Evolutionary conservation across 2,113 vertebrate genomes (phyloP).

Genomic region (Notothenia rossii): DNA sequence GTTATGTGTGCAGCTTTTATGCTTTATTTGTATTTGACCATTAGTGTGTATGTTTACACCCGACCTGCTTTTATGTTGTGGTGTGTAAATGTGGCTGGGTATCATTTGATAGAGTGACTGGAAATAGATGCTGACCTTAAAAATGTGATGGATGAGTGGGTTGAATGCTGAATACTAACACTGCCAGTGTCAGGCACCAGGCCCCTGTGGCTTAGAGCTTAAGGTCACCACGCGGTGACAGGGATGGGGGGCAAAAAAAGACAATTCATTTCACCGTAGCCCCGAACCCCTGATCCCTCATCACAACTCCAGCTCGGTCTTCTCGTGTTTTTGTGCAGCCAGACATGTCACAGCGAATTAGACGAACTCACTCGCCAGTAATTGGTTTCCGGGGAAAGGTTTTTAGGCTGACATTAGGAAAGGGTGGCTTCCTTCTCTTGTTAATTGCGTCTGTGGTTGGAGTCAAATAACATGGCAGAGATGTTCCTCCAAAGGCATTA

Average conservation of each 20-base stretch:
- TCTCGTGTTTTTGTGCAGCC: slow-evolving; percentile 57
- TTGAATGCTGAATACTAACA: slow-evolving; percentile 77
- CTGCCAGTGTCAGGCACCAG: slow-evolving; percentile 26
- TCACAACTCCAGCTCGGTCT: slow-evolving; percentile 62
- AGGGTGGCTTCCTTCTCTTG: slow-evolving; percentile 67
- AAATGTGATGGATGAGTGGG: slow-evolving; percentile 81
- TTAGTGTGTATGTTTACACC: not conserved
- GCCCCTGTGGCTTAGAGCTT: slow-evolving; percentile 78
- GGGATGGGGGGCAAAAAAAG: slow-evolving; percentile 31
- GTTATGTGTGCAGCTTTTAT: not conserved
- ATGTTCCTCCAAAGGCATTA: slow-evolving; percentile 58
- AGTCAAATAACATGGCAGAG: slow-evolving; percentile 66
- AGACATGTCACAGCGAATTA: slow-evolving; percentile 79
- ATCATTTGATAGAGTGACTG: slow-evolving; percentile 78
- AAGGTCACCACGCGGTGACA: slow-evolving; percentile 79
- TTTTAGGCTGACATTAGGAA: slow-evolving; percentile 79
- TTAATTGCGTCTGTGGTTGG: slow-evolving; percentile 75
- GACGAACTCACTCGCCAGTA: slow-evolving; percentile 73
- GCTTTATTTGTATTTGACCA: not conserved
- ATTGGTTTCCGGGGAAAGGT: slow-evolving; percentile 83
- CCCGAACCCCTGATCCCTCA: slow-evolving; percentile 71
- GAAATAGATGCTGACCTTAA: slow-evolving; percentile 85
- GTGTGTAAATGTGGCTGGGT: slow-evolving; percentile 28
- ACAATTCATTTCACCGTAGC: slow-evolving; percentile 69
- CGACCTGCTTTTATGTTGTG: slow-evolving; percentile 5